Evolutionary conservation across 1,140 invertebrate species (phyloP).

Genomic region (Aphelinus atriplicis): DNA sequence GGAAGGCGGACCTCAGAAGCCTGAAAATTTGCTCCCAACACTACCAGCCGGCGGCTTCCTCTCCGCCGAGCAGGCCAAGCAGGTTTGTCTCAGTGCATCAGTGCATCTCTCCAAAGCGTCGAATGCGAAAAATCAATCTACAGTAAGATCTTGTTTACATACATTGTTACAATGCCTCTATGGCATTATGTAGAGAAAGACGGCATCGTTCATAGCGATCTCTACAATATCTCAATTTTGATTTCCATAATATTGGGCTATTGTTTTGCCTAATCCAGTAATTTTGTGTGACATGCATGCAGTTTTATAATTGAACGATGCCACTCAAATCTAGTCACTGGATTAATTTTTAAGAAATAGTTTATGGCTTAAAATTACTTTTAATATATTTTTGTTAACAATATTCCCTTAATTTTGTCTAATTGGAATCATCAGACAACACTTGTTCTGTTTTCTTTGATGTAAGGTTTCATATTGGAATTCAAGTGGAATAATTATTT

Average conservation of each 20-base stretch:
- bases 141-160: slow-evolving; percentile 27
- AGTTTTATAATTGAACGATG: slow-evolving; percentile 17
- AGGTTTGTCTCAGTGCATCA: slow-evolving; percentile 48
- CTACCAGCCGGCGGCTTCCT: slow-evolving; percentile 62
- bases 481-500: too few species aligned
- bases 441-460: too few species aligned
- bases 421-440: too few species aligned
- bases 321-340: slow-evolving; percentile 1
- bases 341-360: too few species aligned
- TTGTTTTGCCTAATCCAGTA: too few species aligned
- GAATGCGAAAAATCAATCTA: slow-evolving; percentile 22
- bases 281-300: neutral
- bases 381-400: too few species aligned
- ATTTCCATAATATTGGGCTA: too few species aligned
- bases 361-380: too few species aligned
- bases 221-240: too few species aligned
- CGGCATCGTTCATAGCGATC: slow-evolving; percentile 11
- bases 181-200: neutral
- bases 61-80: slow-evolving; percentile 60
- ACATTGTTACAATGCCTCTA: neutral
- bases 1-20: slow-evolving; percentile 73
- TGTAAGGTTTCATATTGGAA: too few species aligned
- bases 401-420: too few species aligned
- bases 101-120: slow-evolving; percentile 28
- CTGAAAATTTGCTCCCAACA: slow-evolving; percentile 64